Conservation (phyloP, 2,797 vertebrate genomes). For the Diplodus puntazzo region DNA sequence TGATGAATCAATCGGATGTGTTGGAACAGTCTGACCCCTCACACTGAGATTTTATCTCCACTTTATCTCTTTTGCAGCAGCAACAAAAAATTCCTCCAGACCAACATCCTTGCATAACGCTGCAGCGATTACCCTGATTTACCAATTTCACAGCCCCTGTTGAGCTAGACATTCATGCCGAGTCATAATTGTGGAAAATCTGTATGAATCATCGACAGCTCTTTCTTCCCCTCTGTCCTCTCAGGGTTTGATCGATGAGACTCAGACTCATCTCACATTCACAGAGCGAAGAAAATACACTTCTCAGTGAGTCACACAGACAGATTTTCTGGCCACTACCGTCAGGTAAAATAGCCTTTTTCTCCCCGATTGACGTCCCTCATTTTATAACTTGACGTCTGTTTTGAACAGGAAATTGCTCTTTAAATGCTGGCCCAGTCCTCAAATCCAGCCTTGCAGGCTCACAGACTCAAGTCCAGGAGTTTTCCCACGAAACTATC, state of each 20-base stretch:
- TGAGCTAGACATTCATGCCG: constrained; percentile 25
- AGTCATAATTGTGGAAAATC: constrained; percentile 52
- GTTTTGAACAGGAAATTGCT: constrained; percentile 14
- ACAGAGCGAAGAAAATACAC: not conserved
- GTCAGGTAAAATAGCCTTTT: not conserved
- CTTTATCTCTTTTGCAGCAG: not conserved
- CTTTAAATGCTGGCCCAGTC: constrained; percentile 6
- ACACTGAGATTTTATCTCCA: not conserved
- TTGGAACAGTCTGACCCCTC: not conserved
- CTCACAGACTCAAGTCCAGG: constrained; percentile 12
- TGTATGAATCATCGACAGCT: constrained; percentile 38
- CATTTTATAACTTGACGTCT: not conserved
- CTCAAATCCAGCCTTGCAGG: constrained; percentile 14
- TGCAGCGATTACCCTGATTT: constrained; percentile 20
- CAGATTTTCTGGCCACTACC: not conserved
- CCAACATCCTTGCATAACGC: constrained; percentile 18
- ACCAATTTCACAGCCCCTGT: constrained; percentile 2
- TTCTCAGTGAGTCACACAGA: not conserved
- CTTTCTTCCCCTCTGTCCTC: not conserved
- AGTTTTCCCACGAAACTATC: constrained; percentile 27
- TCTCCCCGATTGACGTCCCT: not conserved
- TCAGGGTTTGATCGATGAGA: not conserved
- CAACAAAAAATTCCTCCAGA: not conserved
- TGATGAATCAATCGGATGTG: constrained; percentile 9
- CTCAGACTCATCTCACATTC: not conserved